These are phyloP conservation scores for Euwallacea fornicatus DNA, from an alignment of 1,140 invertebrate genomes.

Conservation along the genomic window DNA sequence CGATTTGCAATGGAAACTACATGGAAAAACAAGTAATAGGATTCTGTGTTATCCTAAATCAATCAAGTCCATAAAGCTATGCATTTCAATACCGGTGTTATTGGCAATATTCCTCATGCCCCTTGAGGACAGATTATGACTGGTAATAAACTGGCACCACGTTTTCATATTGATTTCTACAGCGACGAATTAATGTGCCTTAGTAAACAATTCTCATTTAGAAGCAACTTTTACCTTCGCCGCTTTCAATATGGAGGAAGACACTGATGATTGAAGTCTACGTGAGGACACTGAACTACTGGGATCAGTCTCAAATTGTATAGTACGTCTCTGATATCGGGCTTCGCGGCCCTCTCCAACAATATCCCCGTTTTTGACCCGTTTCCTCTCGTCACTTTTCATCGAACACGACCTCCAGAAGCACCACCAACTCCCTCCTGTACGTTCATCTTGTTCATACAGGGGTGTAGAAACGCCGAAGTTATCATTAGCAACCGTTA, in stretches of 20 bases:
- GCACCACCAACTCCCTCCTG: constrained; percentile 20
- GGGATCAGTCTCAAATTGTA: constrained; percentile 32
- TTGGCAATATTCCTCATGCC: too few species aligned
- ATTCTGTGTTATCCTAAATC: too few species aligned
- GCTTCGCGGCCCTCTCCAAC: constrained; percentile 12
- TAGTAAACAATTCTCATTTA: too few species aligned
- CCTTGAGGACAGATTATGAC: too few species aligned
- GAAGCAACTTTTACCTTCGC: constrained; percentile 19
- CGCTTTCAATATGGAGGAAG: constrained; percentile 32
- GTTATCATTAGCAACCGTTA: constrained; percentile 20
- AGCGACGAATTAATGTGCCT: too few species aligned
- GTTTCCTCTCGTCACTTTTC: constrained; percentile 13
- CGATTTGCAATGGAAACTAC: too few species aligned
- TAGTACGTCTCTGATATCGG: constrained; percentile 34
- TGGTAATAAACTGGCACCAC: too few species aligned
- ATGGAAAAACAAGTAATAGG: too few species aligned
- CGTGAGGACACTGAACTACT: constrained; percentile 28
- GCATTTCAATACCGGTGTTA: too few species aligned
- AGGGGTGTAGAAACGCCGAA: constrained; percentile 15
- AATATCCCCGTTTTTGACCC: constrained; percentile 8
- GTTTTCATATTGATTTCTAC: too few species aligned
- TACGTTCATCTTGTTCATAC: constrained; percentile 1
- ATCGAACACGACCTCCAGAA: constrained; percentile 16
- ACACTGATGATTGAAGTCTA: constrained; percentile 23
- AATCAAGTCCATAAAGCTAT: too few species aligned